These are phyloP conservation scores for Peucedramus taeniatus DNA, from an alignment of 2,113 vertebrate genomes.

Conservation along the genomic window DNA sequence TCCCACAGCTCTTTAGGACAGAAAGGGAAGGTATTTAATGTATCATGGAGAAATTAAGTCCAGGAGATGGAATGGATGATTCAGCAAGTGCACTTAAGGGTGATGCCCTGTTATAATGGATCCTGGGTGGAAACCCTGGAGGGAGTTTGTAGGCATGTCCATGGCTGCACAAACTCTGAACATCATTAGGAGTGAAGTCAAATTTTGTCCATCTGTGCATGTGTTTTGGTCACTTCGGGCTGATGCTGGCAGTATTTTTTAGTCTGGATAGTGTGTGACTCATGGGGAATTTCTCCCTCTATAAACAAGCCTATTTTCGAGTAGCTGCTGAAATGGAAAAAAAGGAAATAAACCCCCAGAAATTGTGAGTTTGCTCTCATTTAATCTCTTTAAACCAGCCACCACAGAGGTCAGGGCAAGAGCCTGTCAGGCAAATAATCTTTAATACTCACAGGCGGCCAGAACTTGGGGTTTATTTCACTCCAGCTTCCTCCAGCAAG, in stretches of 20 bases:
- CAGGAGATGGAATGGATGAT: not conserved
- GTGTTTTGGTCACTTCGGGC: not conserved
- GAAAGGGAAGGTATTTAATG: not conserved
- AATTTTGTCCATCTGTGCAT: accelerated
- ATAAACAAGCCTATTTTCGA: not conserved
- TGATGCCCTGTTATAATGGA: not conserved
- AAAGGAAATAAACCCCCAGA: accelerated
- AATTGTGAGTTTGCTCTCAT: not conserved
- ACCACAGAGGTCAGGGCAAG: not conserved
- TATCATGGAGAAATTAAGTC: not conserved
- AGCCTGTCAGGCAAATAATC: not conserved
- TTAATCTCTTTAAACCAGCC: not conserved
- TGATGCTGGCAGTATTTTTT: not conserved
- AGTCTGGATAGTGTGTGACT: not conserved
- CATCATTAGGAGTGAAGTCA: not conserved
- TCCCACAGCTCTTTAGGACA: not conserved
- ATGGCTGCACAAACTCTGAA: not conserved
- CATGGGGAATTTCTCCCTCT: not conserved
- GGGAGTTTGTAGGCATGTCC: not conserved
- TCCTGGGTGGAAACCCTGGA: not conserved
- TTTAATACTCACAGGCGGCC: not conserved
- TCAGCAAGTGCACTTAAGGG: not conserved
- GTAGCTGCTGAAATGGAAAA: not conserved
- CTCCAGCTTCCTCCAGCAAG: not conserved
- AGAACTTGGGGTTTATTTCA: not conserved